These are phyloP conservation scores for Leptura quadrifasciata DNA, from an alignment of 2,888 invertebrate species.

Conservation along the genomic window DNA sequence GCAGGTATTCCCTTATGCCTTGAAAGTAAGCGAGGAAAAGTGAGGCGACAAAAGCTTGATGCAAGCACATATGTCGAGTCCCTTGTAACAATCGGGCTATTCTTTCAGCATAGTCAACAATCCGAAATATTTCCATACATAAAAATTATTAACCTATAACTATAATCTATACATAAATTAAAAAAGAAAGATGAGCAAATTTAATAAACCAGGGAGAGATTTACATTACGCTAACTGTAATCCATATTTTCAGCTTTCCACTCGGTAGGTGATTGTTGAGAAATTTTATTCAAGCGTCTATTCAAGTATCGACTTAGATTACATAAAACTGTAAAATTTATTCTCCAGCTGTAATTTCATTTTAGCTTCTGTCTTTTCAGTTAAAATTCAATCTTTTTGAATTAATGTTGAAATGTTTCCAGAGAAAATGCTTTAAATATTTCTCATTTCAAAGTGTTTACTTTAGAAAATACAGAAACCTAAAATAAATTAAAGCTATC, in stretches of 20 bases:
- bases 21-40: too few relatives aligned
- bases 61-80: too few relatives aligned
- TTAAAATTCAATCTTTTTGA: conserved; percentile 53
- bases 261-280: conserved; percentile 21
- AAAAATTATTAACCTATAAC: too few relatives aligned
- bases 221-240: too few relatives aligned
- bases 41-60: too few relatives aligned
- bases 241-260: conserved; percentile 10
- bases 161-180: too few relatives aligned
- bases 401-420: conserved; percentile 47
- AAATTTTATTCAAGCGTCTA: conserved; percentile 43
- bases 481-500: conserved; percentile 33
- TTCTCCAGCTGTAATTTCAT: conserved; percentile 53
- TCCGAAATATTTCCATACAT: too few relatives aligned
- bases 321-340: conserved; percentile 53
- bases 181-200: too few relatives aligned
- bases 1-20: too few relatives aligned
- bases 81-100: too few relatives aligned
- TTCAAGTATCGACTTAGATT: conserved; percentile 54
- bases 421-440: conserved; percentile 25
- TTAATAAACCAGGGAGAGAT: too few relatives aligned
- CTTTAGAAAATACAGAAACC: conserved; percentile 28
- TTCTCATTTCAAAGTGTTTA: conserved; percentile 36
- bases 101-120: too few relatives aligned
- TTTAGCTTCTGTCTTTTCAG: conserved; percentile 52